Evolutionary conservation across 2,113 vertebrate genomes (phyloP), one percentile per base, ranked within the genome.

Genomic region (Xyliphius kryptos): DNA sequence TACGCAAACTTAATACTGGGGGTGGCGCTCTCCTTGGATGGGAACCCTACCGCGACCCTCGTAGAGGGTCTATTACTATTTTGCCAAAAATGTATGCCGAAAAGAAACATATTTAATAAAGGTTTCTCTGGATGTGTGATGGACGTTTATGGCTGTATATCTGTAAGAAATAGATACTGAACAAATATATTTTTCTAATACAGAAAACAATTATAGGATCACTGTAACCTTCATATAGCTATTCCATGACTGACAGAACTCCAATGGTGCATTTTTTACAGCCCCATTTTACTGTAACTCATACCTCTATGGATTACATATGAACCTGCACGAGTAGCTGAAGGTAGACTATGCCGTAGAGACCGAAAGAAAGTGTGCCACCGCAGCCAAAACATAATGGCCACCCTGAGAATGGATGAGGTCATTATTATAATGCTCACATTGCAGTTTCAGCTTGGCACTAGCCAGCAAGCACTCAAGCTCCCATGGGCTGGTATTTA

Each of bases 1-100:
- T 76, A 62, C 75, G 68, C 70, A 71, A n/a, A 73, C 56, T 70
- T 68, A 76, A 70, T 81, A 78, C 77, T 84, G n/a, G n/a, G n/a
- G n/a, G n/a, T n/a, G n/a, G n/a, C n/a, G n/a, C n/a, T n/a, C n/a
- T n/a, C n/a, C n/a, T n/a, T n/a, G n/a, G n/a, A n/a, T n/a, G n/a
- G n/a, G n/a, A n/a, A n/a, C n/a, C n/a, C n/a, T n/a, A n/a, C n/a
- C n/a, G n/a, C n/a, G n/a, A n/a, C n/a, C n/a, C n/a, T n/a, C n/a
- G n/a, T n/a, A n/a, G n/a, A n/a, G n/a, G n/a, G n/a, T n/a, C n/a
- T n/a, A n/a, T n/a, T n/a, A n/a, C n/a, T n/a, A n/a, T n/a, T n/a
- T n/a, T n/a, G n/a, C n/a, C n/a, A n/a, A n/a, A n/a, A n/a, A n/a
- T n/a, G n/a, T n/a, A n/a, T n/a, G n/a, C n/a, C n/a, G n/a, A n/a